Evolutionary conservation across 35 echinoderm and acorn worm genomes (phyloP).

Genomic region (Amphiura filiformis): DNA sequence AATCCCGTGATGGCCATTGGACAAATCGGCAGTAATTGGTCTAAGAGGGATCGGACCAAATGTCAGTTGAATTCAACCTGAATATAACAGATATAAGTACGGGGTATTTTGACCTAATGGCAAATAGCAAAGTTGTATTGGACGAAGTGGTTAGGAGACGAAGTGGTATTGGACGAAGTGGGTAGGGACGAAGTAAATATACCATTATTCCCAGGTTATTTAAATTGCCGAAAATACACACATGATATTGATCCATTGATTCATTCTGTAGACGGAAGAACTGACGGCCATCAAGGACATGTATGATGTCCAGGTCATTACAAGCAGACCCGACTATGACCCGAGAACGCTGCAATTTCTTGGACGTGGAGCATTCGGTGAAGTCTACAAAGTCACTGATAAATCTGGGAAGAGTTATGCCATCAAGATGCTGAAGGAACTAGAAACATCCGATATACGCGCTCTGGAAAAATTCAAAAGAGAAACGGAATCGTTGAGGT

Average conservation of each 20-base stretch:
- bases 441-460: not conserved
- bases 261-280: not conserved
- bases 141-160: too few species aligned
- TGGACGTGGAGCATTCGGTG: conserved; percentile 24
- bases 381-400: conserved; percentile 38
- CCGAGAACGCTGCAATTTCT: conserved; percentile 3
- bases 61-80: too few species aligned
- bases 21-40: too few species aligned
- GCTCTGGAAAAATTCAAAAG: conserved; percentile 20
- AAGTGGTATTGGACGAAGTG: too few species aligned
- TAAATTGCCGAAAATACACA: too few species aligned
- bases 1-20: too few species aligned
- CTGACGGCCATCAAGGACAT: not conserved
- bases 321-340: not conserved
- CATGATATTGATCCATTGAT: not conserved
- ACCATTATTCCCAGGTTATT: too few species aligned
- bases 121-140: too few species aligned
- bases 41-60: too few species aligned
- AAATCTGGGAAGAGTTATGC: conserved; percentile 19
- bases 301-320: conserved; percentile 25
- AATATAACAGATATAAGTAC: too few species aligned
- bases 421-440: conserved; percentile 27
- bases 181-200: too few species aligned
- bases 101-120: too few species aligned
- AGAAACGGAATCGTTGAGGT: conserved; percentile 20